Percentiles rank a stretch among this genome's conserved stretches.
phyloP scores from a whole-genome alignment of 2,113 vertebrate species.

The Emydocephalus ijimae region DNA sequence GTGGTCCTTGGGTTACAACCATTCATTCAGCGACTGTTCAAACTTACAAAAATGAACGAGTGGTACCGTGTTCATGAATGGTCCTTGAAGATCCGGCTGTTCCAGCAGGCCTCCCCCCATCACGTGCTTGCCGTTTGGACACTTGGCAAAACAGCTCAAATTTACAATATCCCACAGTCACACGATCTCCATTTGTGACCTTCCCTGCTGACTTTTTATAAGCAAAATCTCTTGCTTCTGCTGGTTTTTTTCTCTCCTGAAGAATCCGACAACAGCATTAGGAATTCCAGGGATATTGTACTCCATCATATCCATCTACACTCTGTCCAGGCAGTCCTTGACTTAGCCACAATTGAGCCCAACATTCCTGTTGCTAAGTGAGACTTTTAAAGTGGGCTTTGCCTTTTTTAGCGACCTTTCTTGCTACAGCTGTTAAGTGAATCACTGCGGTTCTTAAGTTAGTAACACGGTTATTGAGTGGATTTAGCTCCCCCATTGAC shows the following conservation, averaged over 20 bases:
- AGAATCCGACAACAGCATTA: not conserved
- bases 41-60: not conserved
- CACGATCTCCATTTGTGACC: not conserved
- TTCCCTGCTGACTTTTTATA: not conserved
- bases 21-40: not conserved
- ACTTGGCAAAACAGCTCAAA: not conserved
- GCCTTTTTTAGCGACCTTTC: not conserved
- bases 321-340: not conserved
- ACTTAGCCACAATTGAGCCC: not conserved
- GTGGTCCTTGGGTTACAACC: not conserved
- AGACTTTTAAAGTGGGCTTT: not conserved
- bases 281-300: not conserved
- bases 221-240: not conserved
- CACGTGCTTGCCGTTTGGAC: not conserved
- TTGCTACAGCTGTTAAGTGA: not conserved
- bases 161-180: not conserved
- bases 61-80: not conserved
- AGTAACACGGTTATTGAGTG: not conserved
- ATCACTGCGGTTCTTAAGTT: not conserved
- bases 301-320: not conserved
- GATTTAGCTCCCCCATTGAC: not conserved
- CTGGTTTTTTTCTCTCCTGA: not conserved
- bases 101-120: not conserved
- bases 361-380: not conserved
- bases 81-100: not conserved